A percentile compares a stretch with the other conserved stretches of the same genome.
These are phyloP conservation scores for Sacculina carcini DNA, from an alignment of 2,888 invertebrate genomes.

Conservation along the genomic window DNA sequence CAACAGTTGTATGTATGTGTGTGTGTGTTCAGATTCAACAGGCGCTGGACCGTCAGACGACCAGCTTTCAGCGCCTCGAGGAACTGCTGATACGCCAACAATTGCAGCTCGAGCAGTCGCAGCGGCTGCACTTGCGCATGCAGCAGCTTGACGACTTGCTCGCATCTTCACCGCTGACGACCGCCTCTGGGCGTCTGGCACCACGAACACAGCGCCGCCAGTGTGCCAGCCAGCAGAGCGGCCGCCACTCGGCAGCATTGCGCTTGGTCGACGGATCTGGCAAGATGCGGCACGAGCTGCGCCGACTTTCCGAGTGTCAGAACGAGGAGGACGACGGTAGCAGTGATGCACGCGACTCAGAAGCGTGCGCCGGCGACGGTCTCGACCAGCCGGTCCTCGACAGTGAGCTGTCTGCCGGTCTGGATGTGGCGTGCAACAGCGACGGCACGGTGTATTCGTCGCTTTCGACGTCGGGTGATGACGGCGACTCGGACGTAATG, in stretches of 20 bases:
- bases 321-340: no score
- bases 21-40: background rate
- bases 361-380: no score
- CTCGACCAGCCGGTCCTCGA: no score
- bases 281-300: no score
- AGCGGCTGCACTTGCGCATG: constrained; percentile 59
- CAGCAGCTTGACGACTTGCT: constrained; percentile 63
- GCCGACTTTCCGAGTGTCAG: no score
- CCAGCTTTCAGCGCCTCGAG: constrained; percentile 28
- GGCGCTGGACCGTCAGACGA: background rate
- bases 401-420: no score
- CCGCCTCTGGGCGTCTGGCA: no score
- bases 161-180: constrained; percentile 51
- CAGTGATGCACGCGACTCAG: no score
- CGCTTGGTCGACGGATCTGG: background rate
- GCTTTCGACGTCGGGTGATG: no score
- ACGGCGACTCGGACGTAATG: no score
- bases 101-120: background rate
- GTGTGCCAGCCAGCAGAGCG: background rate
- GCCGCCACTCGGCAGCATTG: background rate
- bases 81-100: constrained; percentile 37
- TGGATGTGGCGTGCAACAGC: no score
- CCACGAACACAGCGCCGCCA: constrained; percentile 6
- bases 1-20: background rate
- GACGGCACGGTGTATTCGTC: no score